Conservation (phyloP, 2,113 vertebrate genomes). For the Odocoileus virginianus region DNA sequence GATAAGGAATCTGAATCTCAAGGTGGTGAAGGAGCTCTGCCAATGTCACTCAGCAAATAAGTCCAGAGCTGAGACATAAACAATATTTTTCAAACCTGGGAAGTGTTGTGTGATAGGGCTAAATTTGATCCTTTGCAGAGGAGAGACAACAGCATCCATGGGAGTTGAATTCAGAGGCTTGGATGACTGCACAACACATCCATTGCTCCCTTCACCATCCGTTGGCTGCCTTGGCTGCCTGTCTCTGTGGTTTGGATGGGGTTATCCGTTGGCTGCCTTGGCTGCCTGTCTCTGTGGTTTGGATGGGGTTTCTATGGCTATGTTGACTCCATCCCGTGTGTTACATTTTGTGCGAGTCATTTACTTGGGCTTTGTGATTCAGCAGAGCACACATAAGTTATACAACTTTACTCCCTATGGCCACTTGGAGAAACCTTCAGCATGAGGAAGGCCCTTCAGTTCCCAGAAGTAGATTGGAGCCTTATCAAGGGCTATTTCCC, state of each 20-base stretch:
- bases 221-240: not conserved
- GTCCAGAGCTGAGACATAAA: not conserved
- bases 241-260: constrained; percentile 6
- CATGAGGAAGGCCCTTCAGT: not conserved
- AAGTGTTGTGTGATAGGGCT: not conserved
- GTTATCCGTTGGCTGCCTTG: not conserved
- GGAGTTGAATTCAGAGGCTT: not conserved
- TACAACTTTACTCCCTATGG: not conserved
- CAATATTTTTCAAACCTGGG: not conserved
- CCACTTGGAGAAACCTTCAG: not conserved
- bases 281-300: constrained; percentile 1
- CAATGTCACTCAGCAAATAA: not conserved
- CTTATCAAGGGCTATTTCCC: constrained; percentile 42
- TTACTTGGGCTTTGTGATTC: constrained; percentile 40
- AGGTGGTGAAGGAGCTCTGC: not conserved
- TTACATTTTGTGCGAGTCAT: constrained; percentile 39
- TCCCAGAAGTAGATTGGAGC: constrained; percentile 22
- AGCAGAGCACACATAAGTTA: not conserved
- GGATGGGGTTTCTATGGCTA: constrained; percentile 45
- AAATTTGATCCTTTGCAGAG: not conserved
- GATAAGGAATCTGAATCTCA: not conserved
- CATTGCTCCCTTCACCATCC: not conserved
- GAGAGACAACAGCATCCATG: not conserved
- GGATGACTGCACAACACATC: not conserved
- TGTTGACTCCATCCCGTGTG: not conserved